These are phyloP conservation scores for Neoitamus cyanurus DNA, from an alignment of 2,888 invertebrate genomes.

Conservation along the genomic window DNA sequence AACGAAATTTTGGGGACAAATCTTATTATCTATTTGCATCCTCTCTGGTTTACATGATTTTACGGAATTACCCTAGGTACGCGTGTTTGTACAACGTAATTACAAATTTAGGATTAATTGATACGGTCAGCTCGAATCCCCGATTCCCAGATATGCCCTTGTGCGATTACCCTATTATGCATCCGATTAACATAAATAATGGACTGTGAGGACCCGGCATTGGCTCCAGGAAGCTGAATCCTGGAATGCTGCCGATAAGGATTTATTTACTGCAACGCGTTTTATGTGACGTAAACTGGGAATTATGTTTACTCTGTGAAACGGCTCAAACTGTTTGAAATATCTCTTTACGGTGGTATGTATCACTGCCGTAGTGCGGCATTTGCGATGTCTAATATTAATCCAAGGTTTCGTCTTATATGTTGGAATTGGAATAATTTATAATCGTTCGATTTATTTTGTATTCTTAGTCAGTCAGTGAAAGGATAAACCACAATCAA, in stretches of 20 bases:
- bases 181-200: constrained; percentile 39
- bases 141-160: background rate
- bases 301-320: background rate
- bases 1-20: background rate
- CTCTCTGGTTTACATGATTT: background rate
- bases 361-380: background rate
- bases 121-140: background rate
- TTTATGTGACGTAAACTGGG: background rate
- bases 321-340: background rate
- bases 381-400: background rate
- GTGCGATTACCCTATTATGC: constrained; percentile 25
- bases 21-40: background rate
- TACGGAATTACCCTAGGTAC: background rate
- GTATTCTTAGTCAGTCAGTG: no score
- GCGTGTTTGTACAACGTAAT: constrained; percentile 29
- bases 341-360: background rate
- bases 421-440: no score
- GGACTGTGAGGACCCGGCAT: background rate
- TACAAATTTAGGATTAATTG: constrained; percentile 36
- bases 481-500: no score
- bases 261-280: constrained; percentile 17
- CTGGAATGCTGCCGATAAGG: background rate
- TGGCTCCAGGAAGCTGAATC: background rate
- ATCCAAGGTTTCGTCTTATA: no score
- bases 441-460: no score